These are phyloP conservation scores for Megalurothrips usitatus DNA, from an alignment of 2,888 invertebrate genomes.

Conservation along the genomic window DNA sequence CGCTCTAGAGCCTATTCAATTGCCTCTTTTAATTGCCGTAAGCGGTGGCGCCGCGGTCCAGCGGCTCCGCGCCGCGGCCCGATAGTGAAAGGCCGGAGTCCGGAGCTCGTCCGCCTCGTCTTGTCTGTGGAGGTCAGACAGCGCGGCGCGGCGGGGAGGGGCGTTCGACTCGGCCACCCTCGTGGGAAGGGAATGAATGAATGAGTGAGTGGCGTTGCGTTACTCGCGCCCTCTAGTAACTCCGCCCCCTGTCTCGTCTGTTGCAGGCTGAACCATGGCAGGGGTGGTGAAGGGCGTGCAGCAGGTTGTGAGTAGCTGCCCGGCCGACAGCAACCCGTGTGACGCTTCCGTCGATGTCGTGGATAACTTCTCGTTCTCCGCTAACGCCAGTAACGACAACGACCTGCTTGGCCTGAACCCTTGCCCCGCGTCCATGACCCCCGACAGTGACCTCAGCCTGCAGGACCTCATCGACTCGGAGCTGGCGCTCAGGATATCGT, in stretches of 20 bases:
- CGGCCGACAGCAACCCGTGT: constrained; percentile 9
- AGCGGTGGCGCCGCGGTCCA: too few species aligned
- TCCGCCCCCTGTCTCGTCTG: background rate
- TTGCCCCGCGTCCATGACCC: constrained; percentile 27
- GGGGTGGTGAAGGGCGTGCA: constrained; percentile 21
- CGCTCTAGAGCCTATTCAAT: too few species aligned
- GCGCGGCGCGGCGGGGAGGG: too few species aligned
- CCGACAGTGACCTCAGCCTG: constrained; percentile 37
- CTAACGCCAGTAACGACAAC: background rate
- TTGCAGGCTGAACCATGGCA: background rate
- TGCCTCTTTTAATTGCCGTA: too few species aligned
- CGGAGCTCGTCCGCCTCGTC: too few species aligned
- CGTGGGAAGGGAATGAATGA: too few species aligned
- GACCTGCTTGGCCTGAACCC: constrained; percentile 30
- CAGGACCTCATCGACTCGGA: constrained; percentile 41
- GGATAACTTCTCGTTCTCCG: constrained; percentile 17
- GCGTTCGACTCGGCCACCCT: too few species aligned
- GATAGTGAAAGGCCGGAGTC: too few species aligned
- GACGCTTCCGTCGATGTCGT: background rate
- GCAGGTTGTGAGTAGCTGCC: constrained; percentile 19
- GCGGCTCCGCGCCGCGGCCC: too few species aligned
- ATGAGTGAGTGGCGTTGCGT: too few species aligned
- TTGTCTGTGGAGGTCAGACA: too few species aligned
- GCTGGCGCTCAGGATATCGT: constrained; percentile 36
- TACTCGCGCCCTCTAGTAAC: too few species aligned